Evolutionary conservation across 2,113 vertebrate species (phyloP), one percentile per base, ranked within the genome.

Genomic region (Tyrannus savana): DNA sequence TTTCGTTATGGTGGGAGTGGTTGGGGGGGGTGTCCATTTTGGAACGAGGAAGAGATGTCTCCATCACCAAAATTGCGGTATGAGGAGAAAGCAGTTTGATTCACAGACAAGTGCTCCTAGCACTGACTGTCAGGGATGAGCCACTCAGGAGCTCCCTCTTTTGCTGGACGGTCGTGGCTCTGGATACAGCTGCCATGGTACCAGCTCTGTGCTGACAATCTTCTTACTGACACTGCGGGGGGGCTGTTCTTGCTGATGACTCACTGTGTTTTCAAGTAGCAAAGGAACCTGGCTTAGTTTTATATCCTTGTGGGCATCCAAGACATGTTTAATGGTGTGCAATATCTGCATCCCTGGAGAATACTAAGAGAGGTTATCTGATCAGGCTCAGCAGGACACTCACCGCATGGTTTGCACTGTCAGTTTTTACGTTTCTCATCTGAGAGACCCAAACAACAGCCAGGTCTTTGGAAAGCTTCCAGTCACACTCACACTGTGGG

Each of bases 81-180:
- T 7, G 27, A 76, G 4, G 27, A n/a, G 19, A 52, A 68, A 80
- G 1, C 35, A 14, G 46, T 16, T 52, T 66, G 63, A 3, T 10
- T 37, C 41, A 6, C 67, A 64, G 74, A 12, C 8, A n/a, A 25
- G 13, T 2, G 68, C 39, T 59, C 10, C 27, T 21, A 35, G 66
- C 1, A 0, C 10, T 2, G 1, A 25, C 67, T 73, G 67, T 19
- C 19, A 1, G 10, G 0, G 1, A 7, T 8, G 83, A 78, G 60
- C 23, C 77, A 3, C 71, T 3, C 41, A 1, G 7, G 71, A 79
- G 82, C 87, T 94, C 73, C 73, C 89, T 64, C 80, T 75, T 25
- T 74, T 15, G 73, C 76, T 10, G 76, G 49, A 3, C 55, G 35
- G 56, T 31, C 2, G 0, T 6, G 30, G 35, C 62, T 64, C 47